Evolutionary conservation across 1,140 invertebrate species (phyloP), one percentile per base, ranked within the genome.

Genomic region (Drosophila sucinea): DNA sequence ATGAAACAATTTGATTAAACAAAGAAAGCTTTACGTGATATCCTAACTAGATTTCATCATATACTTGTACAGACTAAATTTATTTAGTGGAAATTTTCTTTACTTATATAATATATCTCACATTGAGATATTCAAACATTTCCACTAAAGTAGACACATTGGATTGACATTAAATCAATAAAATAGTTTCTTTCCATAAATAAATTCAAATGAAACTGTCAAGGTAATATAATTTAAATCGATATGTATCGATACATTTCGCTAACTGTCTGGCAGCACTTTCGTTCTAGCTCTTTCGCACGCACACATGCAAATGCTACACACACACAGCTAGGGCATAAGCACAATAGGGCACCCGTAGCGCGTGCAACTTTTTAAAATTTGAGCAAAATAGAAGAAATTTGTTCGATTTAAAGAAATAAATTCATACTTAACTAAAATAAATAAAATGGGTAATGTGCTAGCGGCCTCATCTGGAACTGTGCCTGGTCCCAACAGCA

Each of bases 381-480:
- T 47, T 70, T 60, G 30, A 65, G 5, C 51, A n/a, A 51, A 38
- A 51, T 7, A 51, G 32, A n/a, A 17, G 51, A 32, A 58, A 60
- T 38, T 60, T 40, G 1, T 60, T 60, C 27, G 11, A 56, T 51
- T 51, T 51, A n/a, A 60, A 60, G 32, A 40, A 60, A 60, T 60
- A 60, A 44, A 44, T 27, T 51, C 3, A 51, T 51, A 51, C 10
- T 51, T 3, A 30, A 62, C 38, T 29, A 62, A 62, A 29, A n/a
- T 17, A 47, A 27, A 64, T 33, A 92, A 90, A 91, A 95, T 95
- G 94, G 94, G 94, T 62, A 95, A 95, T 87, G 94, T 95, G 78
- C 82, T 94, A 69, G 94, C 95, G 71, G 92, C 94, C 60, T 93
- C 93, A 73, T 92, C 92, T 35, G 82, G 82, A 58, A 8, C 56